Evolutionary conservation across 2,888 invertebrate genomes (phyloP).

Genomic region (Bugulina stolonifera): DNA sequence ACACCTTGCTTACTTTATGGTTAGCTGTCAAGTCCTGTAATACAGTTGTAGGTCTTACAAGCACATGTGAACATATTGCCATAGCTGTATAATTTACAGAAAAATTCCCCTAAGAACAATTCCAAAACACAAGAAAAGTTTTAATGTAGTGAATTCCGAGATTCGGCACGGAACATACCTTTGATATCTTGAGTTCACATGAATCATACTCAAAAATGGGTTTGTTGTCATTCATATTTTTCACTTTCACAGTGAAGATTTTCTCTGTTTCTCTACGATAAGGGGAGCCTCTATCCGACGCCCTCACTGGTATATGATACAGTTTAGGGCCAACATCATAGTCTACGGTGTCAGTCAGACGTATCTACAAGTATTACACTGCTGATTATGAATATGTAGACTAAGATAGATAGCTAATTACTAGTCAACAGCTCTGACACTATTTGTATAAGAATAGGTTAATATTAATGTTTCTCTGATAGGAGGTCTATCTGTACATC

Average conservation of each 20-base stretch:
- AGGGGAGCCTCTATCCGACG: conserved; percentile 89
- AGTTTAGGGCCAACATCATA: conserved; percentile 82
- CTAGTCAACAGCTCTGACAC: background rate
- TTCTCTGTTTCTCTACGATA: conserved; percentile 86
- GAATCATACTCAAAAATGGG: conserved; percentile 65
- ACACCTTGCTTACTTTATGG: background rate
- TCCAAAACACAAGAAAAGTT: too few species aligned
- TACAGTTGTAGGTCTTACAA: background rate
- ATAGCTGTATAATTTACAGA: too few species aligned
- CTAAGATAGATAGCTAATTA: background rate
- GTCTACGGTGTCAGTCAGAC: conserved; percentile 67
- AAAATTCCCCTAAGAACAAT: too few species aligned
- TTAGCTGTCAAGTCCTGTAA: background rate
- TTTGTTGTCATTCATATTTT: conserved; percentile 85
- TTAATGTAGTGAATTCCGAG: too few species aligned
- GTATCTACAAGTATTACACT: conserved; percentile 10
- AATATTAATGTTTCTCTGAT: conserved; percentile 22
- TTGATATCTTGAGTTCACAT: conserved; percentile 2
- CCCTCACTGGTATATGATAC: conserved; percentile 75
- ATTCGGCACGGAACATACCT: conserved; percentile 7
- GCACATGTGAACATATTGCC: background rate
- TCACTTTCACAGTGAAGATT: conserved; percentile 67
- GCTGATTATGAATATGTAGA: background rate
- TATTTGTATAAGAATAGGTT: background rate
- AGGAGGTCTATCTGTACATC: too few species aligned